phyloP scores from a whole-genome alignment of 2,113 vertebrate species.

The Siphamia tubifer region DNA sequence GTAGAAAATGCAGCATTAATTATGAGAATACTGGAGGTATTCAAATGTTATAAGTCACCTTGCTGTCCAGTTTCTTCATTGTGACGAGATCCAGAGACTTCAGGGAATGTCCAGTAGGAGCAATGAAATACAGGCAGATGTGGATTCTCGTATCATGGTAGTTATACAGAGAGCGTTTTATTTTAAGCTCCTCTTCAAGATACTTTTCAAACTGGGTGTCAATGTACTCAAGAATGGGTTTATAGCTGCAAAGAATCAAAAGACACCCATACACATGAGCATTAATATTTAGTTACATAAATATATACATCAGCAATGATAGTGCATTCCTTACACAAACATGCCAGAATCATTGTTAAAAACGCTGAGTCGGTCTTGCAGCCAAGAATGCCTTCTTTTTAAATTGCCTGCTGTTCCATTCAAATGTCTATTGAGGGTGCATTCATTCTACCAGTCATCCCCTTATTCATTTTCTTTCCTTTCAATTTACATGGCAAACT shows the following conservation, averaged over 20 bases:
- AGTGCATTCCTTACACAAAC: background rate
- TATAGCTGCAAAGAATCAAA: conserved; percentile 86
- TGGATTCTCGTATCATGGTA: conserved; percentile 94
- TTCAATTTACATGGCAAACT: conserved; percentile 21
- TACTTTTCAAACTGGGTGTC: conserved; percentile 96
- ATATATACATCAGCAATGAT: background rate
- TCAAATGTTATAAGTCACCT: conserved; percentile 76
- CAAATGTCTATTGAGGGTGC: conserved; percentile 24
- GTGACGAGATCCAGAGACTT: conserved; percentile 95
- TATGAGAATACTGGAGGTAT: background rate
- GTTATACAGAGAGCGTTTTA: conserved; percentile 90
- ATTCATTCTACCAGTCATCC: conserved; percentile 50
- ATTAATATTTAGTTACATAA: background rate
- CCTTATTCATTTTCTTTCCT: conserved; percentile 7
- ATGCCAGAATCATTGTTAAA: conserved; percentile 17
- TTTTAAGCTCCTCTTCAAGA: conserved; percentile 96
- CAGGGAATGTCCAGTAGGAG: conserved; percentile 92
- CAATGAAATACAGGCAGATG: conserved; percentile 95
- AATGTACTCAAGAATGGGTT: conserved; percentile 95
- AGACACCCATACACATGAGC: background rate
- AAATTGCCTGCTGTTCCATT: conserved; percentile 33
- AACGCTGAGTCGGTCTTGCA: background rate
- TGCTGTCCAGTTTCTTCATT: conserved; percentile 98
- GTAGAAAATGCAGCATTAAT: background rate
- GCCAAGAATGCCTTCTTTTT: conserved; percentile 12